phyloP scores from a whole-genome alignment of 2,888 invertebrate genomes.

The Limnephilus rhombicus region DNA sequence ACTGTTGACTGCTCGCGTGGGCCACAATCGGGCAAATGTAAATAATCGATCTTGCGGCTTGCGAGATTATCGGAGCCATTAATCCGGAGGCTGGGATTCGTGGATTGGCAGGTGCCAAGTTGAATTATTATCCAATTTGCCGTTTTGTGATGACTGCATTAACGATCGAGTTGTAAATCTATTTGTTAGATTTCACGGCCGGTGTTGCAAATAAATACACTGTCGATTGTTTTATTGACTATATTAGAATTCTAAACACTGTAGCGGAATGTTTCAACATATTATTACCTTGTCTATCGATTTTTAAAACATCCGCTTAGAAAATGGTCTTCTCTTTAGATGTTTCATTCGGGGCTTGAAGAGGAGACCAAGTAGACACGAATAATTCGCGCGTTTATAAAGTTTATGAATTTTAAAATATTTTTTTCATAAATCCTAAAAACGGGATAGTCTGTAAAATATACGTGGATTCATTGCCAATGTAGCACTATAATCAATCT shows the following conservation, averaged over 20 bases:
- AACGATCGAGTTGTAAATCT: not conserved
- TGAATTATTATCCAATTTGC: constrained; percentile 1
- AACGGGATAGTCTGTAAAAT: too few species aligned
- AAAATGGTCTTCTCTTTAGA: not conserved
- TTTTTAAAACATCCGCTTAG: not conserved
- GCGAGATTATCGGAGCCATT: not conserved
- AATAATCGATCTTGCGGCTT: not conserved
- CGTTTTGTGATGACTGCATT: not conserved
- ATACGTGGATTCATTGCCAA: too few species aligned
- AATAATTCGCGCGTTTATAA: too few species aligned
- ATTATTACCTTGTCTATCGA: not conserved
- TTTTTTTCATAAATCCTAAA: too few species aligned
- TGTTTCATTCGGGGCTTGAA: not conserved
- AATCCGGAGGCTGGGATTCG: not conserved
- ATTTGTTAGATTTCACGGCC: not conserved
- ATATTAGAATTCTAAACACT: not conserved
- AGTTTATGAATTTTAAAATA: too few species aligned
- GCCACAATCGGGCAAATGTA: not conserved
- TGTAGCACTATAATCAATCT: too few species aligned
- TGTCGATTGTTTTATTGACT: not conserved
- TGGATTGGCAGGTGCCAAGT: not conserved
- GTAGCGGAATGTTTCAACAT: too few species aligned
- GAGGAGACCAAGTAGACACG: too few species aligned
- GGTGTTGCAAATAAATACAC: not conserved
- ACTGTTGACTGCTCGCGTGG: not conserved